Evolutionary conservation across 2,888 invertebrate genomes (phyloP), one percentile per base, ranked within the genome.

Genomic region (Pseudanteris insignis): DNA sequence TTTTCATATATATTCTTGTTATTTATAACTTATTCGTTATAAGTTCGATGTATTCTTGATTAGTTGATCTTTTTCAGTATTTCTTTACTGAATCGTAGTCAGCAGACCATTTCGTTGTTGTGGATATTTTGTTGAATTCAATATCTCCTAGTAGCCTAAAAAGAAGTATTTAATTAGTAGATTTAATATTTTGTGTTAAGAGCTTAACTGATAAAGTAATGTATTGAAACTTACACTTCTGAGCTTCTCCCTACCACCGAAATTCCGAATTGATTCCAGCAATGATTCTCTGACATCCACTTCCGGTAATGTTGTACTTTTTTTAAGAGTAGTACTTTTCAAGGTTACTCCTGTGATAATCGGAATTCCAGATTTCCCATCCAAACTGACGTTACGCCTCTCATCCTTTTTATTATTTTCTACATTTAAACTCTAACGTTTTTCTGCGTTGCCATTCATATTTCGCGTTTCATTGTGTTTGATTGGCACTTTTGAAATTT

Each of bases 221-320:
- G 26, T n/a, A 3, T 9, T 26, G 26, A 2, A 2, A n/a, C 26
- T 6, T n/a, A 77, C 74, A 38, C 65, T 77, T 38, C 64, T 75
- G 32, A 79, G 68, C 13, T 74, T 76, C 10, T 67, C 66, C 9
- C 70, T 71, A 10, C 78, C 79, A 0, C 89, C 88, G 64, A 90
- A 90, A 73, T 84, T 87, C 63, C 89, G 82, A 70, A 91, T 91
- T 10, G 89, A 88, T 38, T 86, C 84, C 76, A 91, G 80, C 21
- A 92, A 81, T 69, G 86, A 84, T 66, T 88, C 86, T 33, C 89
- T 81, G 0, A 87, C 83, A 76, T 90, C 88, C 1, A 78, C 69
- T 33, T 75, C 71, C 3, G 69, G 54, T 6, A 24, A 28, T 61
- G 68, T 69, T 0, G 72, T 70, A 15, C 73, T 75, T 2, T 74